Conservation (phyloP, 2,113 vertebrate genomes). For the Thamnaconus septentrionalis region DNA sequence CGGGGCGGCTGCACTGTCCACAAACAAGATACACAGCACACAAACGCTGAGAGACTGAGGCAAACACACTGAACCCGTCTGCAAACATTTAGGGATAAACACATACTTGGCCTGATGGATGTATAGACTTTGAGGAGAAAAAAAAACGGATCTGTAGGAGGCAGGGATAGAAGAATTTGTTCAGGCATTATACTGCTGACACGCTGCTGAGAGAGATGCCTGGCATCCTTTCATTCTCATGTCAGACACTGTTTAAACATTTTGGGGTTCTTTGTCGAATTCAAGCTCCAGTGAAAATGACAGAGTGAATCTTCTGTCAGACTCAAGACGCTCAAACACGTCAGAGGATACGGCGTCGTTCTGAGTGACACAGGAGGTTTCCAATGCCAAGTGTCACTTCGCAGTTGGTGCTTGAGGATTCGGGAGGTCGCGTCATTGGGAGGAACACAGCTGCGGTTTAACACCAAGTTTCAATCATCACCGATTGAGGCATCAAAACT, state of each 20-base stretch:
- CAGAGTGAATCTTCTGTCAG: slow-evolving; percentile 25
- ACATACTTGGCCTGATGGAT: neutral
- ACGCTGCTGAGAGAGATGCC: no score
- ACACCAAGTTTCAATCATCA: no score
- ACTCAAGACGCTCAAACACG: neutral
- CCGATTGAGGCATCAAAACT: no score
- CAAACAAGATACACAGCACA: slow-evolving; percentile 11
- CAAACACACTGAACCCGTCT: slow-evolving; percentile 10
- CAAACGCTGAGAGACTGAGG: slow-evolving; percentile 17
- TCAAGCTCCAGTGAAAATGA: slow-evolving; percentile 9
- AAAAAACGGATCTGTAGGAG: neutral
- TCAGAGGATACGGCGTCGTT: neutral
- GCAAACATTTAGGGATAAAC: slow-evolving; percentile 32
- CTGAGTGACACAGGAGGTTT: slow-evolving; percentile 3
- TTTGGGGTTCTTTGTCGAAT: neutral
- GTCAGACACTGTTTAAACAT: slow-evolving; percentile 1
- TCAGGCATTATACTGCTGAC: no score
- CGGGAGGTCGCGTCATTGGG: neutral
- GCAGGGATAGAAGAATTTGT: no score
- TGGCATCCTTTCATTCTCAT: no score
- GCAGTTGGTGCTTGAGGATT: neutral
- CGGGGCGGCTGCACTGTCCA: neutral
- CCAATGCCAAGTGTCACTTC: neutral
- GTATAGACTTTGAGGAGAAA: slow-evolving; percentile 4
- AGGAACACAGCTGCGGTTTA: no score